Base-by-base conservation (phyloP, 2,888 invertebrate genomes). In the Colostygia pectinataria region DNA sequence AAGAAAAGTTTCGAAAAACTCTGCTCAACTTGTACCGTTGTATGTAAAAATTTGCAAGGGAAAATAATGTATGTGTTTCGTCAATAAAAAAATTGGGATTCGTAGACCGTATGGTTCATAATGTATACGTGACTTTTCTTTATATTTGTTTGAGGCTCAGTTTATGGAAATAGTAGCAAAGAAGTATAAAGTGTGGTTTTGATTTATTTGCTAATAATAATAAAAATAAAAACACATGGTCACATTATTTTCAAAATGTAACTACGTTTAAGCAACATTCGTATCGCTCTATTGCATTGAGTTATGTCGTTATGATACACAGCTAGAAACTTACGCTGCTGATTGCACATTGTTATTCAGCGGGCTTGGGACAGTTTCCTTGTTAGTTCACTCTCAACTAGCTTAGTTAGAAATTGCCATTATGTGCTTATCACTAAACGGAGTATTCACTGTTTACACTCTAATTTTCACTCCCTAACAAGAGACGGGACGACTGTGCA, bases 1-100 rank as follows among this genome's bases (percentile, higher is more conserved):
- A 83, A 46, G 83, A 80, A 80, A 84, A 89, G 86, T 86, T 89
- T 80, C 63, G 63, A 75, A 83, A 85, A 89, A 86, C 81, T 85
- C 74, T 66, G 66, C 69, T 71, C 73, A 85, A 83, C 82, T 86
- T 78, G 77, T 80, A 74, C 80, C 71, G 77, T 77, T 79, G 77
- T 81, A 75, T 82, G 79, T 82, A 77, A 73, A 71, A 75, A 68
- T 74, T 77, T 77, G 68, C 69, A 70, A 63, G 66, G 67, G 69
- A 76, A 82, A 83, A 74, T 77, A 71, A 72, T 55, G 31, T 40
- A 45, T 37, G 49, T 58, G 56, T 57, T 53, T 59, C 53, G 55
- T 53, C 61, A 71, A 74, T 74, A 72, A 70, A 57, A 57, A 54
- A 57, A 59, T 56, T 57, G 52, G 52, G 54, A 59, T 47, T 47